A percentile compares a stretch with the other conserved stretches of the same genome.
Evolutionary conservation across 2,113 vertebrate genomes (phyloP).

Genomic region (Plecotus auritus): DNA sequence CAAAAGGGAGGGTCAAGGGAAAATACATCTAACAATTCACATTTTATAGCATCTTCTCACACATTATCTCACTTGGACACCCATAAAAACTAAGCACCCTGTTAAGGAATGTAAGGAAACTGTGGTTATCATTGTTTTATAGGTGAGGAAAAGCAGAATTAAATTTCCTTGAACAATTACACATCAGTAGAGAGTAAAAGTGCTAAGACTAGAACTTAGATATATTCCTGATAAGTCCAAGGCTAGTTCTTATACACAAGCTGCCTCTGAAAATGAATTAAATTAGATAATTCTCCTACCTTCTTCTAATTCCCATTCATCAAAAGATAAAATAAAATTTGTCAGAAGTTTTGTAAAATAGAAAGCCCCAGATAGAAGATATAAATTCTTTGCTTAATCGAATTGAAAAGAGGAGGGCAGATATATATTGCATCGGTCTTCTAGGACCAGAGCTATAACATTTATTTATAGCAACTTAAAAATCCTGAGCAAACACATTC

Average conservation of each 20-base stretch:
- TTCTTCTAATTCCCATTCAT: neutral
- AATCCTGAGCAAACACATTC: neutral
- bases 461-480: neutral
- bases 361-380: neutral
- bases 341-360: neutral
- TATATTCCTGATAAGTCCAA: neutral
- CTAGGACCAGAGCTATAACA: neutral
- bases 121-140: neutral
- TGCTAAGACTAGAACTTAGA: neutral
- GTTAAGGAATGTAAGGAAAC: neutral
- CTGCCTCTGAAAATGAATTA: neutral
- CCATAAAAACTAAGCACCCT: neutral
- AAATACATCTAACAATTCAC: neutral
- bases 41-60: neutral
- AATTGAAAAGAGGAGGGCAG: neutral
- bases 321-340: neutral
- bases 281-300: neutral
- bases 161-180: neutral
- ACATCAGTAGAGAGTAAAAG: neutral
- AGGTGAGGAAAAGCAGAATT: neutral
- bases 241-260: neutral
- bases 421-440: neutral
- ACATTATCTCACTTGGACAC: neutral
- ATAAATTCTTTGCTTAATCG: neutral
- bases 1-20: neutral